These are phyloP conservation scores for Zaprionus capensis DNA, from an alignment of 1,140 invertebrate species.

Conservation along the genomic window DNA sequence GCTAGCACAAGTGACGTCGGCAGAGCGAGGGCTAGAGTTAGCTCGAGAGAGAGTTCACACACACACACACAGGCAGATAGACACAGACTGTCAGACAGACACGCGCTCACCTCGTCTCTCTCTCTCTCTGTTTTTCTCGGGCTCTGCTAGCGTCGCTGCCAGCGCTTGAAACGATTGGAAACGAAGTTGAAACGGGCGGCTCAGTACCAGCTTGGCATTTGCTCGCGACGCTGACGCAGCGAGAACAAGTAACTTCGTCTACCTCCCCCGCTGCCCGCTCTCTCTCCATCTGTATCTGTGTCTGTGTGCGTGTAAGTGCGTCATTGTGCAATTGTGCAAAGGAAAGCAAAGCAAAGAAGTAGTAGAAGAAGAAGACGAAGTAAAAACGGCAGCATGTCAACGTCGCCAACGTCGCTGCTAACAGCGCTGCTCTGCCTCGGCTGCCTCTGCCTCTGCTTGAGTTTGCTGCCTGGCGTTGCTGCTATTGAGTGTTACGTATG, in stretches of 20 bases:
- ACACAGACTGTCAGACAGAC: slow-evolving; percentile 13
- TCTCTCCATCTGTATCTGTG: not conserved
- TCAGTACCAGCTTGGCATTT: slow-evolving; percentile 81
- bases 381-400: slow-evolving; percentile 16
- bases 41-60: slow-evolving; percentile 5
- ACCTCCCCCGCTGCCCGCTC: not conserved
- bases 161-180: slow-evolving; percentile 67
- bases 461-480: slow-evolving; percentile 11
- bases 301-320: slow-evolving; percentile 27
- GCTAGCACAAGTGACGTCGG: too few species aligned
- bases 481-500: slow-evolving; percentile 95
- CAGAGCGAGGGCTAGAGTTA: slow-evolving; percentile 9
- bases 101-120: not conserved
- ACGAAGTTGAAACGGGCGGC: slow-evolving; percentile 64
- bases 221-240: slow-evolving; percentile 64
- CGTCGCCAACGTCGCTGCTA: slow-evolving; percentile 4
- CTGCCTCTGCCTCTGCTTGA: slow-evolving; percentile 18
- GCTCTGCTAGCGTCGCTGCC: not conserved
- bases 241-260: slow-evolving; percentile 12
- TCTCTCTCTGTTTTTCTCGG: slow-evolving; percentile 3
- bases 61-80: not conserved
- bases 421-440: slow-evolving; percentile 12
- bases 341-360: slow-evolving; percentile 13
- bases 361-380: not conserved
- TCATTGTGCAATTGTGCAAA: slow-evolving; percentile 48